Evolutionary conservation across 2,113 vertebrate genomes (phyloP), one percentile per base, ranked within the genome.

Genomic region (Scophthalmus maximus): DNA sequence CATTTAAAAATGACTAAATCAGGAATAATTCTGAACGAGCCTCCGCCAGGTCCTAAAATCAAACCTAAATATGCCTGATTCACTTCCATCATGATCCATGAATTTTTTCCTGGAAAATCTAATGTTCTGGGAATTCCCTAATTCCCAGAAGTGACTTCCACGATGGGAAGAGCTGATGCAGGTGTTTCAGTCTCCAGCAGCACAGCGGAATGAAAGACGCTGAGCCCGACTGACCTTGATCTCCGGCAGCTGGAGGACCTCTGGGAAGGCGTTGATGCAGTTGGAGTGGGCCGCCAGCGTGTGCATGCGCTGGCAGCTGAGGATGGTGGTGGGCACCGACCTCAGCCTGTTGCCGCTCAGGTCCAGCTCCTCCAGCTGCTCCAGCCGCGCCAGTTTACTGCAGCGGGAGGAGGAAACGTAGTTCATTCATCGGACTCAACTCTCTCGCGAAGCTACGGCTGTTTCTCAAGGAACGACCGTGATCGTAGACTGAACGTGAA

Each of bases 321-420:
- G 91, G 83, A 99, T 95, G 25, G 98, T 98, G 22, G 97, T 98
- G 23, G 98, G 98, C 83, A 99, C 92, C 2, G 96, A 92, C 88
- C 96, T 95, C 90, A 99, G 94, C 36, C 95, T 93, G 90, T 99
- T 99, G 27, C 98, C 98, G 51, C 98, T 99, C 90, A 99, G 78
- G 79, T 99, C 97, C 2, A 99, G 92, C 90, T 99, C 98, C 74
- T 99, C 98, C 70, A 99, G 93, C 74, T 96, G 95, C 88, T 99
- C 97, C 89, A 99, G 92, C 42, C 95, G 97, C 3, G 97, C 97
- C 96, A 99, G 96, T 96, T 98, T 99, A 91, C 97, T 99, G 87
- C 64, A 65, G 87, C 64, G 62, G 71, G 27, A 68, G 15, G 29
- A 0, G n/a, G 44, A 72, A 51, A 27, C 0, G 14, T 2, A 3